Evolutionary conservation across 2,113 vertebrate genomes (phyloP).

Genomic region (Pagrus major): DNA sequence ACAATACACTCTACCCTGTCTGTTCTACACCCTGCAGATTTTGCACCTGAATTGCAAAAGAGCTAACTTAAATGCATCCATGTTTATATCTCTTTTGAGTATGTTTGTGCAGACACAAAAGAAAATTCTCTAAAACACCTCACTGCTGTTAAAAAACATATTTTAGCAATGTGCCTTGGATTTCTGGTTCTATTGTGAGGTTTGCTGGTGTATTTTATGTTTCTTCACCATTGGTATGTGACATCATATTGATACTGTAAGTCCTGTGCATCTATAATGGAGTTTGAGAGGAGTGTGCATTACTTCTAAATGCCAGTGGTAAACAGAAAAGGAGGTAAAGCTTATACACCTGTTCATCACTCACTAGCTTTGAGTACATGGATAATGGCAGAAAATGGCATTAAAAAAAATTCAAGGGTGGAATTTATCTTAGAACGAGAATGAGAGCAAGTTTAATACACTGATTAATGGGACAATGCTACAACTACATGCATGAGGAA

Average conservation of each 20-base stretch:
- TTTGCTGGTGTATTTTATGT: background rate
- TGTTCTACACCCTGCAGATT: constrained; percentile 50
- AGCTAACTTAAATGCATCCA: constrained; percentile 11
- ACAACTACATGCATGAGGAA: background rate
- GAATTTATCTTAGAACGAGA: background rate
- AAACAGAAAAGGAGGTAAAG: background rate
- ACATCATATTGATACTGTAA: background rate
- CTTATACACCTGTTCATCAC: background rate
- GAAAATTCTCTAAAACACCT: background rate
- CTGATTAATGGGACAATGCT: background rate
- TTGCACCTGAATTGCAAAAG: constrained; percentile 17
- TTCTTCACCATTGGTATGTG: background rate
- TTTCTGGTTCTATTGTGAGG: background rate
- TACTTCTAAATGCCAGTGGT: background rate
- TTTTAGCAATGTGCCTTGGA: background rate
- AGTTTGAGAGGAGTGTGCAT: background rate
- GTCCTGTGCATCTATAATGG: background rate
- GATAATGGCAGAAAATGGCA: background rate
- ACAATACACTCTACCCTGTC: constrained; percentile 44
- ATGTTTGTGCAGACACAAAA: constrained; percentile 13
- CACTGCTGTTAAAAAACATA: background rate
- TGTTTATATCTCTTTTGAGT: constrained; percentile 13
- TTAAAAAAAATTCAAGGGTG: background rate
- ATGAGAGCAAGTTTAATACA: background rate
- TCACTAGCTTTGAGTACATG: background rate